A percentile compares a stretch with the other conserved stretches of the same genome.
These are phyloP conservation scores for Vicugna pacos DNA, from an alignment of 2,113 vertebrate species.

Conservation along the genomic window DNA sequence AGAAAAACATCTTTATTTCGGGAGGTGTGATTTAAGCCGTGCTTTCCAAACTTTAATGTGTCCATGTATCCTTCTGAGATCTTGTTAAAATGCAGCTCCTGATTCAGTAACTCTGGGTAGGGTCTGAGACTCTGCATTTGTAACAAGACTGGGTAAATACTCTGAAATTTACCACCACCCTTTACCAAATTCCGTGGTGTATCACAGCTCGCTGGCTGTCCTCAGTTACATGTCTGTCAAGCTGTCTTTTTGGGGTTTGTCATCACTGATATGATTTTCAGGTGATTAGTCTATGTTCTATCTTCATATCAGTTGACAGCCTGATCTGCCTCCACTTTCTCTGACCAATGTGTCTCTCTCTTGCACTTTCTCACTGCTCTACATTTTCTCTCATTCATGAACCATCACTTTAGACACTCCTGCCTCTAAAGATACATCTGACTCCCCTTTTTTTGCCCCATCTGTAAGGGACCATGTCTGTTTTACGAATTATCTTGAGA, in stretches of 20 bases:
- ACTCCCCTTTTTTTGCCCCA: neutral
- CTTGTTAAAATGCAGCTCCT: neutral
- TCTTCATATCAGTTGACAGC: neutral
- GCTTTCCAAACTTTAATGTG: neutral
- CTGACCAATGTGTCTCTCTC: neutral
- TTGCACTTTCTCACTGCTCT: neutral
- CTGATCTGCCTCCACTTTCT: neutral
- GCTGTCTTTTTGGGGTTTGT: neutral
- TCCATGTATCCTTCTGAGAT: neutral
- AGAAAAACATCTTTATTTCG: neutral
- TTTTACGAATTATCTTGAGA: neutral
- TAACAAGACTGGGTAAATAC: neutral
- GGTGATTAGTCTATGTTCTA: neutral
- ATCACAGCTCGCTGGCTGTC: neutral
- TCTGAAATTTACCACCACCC: neutral
- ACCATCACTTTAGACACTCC: neutral
- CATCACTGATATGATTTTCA: neutral
- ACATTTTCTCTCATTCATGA: neutral
- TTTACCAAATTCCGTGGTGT: fast-evolving
- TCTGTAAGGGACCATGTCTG: neutral
- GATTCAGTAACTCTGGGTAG: neutral
- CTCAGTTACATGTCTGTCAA: neutral
- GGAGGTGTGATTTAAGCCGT: neutral
- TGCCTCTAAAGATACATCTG: neutral
- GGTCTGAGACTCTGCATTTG: neutral